Base-by-base conservation (phyloP, 2,113 vertebrate species). In the Bufo bufo region DNA sequence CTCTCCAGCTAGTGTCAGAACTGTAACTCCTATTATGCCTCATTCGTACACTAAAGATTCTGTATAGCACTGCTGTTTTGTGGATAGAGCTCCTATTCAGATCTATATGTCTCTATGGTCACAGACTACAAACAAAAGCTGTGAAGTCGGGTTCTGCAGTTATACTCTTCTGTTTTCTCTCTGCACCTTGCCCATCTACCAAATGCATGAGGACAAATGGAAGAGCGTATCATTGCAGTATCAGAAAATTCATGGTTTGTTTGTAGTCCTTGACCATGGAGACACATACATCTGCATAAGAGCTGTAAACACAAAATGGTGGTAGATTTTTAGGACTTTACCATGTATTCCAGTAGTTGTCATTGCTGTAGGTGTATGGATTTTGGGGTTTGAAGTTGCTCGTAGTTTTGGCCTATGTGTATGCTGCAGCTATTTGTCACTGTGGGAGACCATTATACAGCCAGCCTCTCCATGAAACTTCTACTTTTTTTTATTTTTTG, bases 401-500 rank as follows among this genome's bases (percentile, higher is more conserved):
- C 16, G 19, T 63, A 7, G 63, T 9, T 20, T 65, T 9, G 6
- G 33, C 1, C 16, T 19, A 4, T 63, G 1, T 63, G 63, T 65
- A 65, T 20, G 11, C 14, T 66, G 23, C 33, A 61, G 66, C 66
- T n/a, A 49, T 23, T 45, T 17, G 11, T 63, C 45, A 7, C n/a
- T 33, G 3, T 19, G 0, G 14, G 20, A 1, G 0, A 5, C 10
- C 14, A 14, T 23, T 54, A 4, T 78, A 3, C 50, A 1, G 10
- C 77, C 17, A 1, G 20, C 33, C 3, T 23, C 54, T 7, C 6
- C n/a, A 33, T 43, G 50, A 6, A 83, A 13, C 16, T 43, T 4
- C 47, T 59, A 17, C 3, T 49, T 2, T 52, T 58, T 17, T 2
- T 8, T 4, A 1, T 4, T 91, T 89, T 50, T 93, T 93, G 49